A percentile compares a stretch with the other conserved stretches of the same genome.
Evolutionary conservation across 2,113 vertebrate species (phyloP).

Genomic region (Serilophus lunatus): DNA sequence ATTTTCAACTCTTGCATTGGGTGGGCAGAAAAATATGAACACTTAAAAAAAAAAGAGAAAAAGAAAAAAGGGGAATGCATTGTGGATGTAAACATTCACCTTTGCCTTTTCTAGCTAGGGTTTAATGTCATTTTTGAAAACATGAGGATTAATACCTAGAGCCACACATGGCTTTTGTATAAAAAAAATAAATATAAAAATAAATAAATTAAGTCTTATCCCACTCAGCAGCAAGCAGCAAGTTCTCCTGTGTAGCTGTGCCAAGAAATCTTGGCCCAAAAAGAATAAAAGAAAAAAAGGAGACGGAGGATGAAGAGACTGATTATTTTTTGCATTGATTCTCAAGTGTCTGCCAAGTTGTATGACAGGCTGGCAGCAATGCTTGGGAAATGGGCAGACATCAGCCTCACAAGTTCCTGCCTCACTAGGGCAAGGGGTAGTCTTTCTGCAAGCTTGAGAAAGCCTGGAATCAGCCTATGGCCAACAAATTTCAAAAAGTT

Average conservation of each 20-base stretch:
- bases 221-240: background rate
- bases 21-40: background rate
- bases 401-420: background rate
- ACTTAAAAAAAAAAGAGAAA: rapidly evolving
- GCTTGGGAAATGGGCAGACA: background rate
- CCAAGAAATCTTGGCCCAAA: background rate
- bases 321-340: background rate
- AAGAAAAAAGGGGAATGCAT: background rate
- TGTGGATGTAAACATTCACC: background rate
- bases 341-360: background rate
- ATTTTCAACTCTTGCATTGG: background rate
- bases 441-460: background rate
- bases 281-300: background rate
- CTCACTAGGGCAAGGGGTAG: rapidly evolving
- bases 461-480: background rate
- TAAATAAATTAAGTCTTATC: too few relatives aligned
- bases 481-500: background rate
- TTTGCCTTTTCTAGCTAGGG: background rate
- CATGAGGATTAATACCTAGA: background rate
- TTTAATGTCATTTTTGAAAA: background rate
- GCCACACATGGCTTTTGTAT: background rate
- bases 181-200: background rate
- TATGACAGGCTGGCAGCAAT: background rate
- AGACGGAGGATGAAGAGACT: background rate
- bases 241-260: background rate